Evolutionary conservation across 2,113 vertebrate genomes (phyloP).

Genomic region (Boleophthalmus pectinirostris): DNA sequence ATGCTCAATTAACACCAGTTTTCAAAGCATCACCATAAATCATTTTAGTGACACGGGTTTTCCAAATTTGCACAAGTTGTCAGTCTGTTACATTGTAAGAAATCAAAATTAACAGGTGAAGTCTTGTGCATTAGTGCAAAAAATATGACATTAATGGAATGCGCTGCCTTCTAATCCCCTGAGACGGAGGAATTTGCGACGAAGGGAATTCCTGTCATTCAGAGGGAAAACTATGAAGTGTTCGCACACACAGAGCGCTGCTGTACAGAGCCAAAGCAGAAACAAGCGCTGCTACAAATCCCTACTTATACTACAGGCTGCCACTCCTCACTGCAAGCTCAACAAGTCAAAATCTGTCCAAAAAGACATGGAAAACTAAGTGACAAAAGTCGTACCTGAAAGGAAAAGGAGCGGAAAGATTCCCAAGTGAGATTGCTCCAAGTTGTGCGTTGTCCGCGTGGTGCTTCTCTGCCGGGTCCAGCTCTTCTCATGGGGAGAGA

Average conservation of each 20-base stretch:
- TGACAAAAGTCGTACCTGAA: slow-evolving; percentile 65
- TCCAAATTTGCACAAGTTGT: background rate
- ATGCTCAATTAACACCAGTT: background rate
- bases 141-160: slow-evolving; percentile 74
- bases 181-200: slow-evolving; percentile 71
- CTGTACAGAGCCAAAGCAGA: slow-evolving; percentile 44
- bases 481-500: slow-evolving; percentile 51
- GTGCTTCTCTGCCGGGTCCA: slow-evolving; percentile 47
- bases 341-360: background rate
- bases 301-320: slow-evolving; percentile 25
- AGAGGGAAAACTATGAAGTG: slow-evolving; percentile 62
- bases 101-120: slow-evolving; percentile 46
- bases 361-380: slow-evolving; percentile 7
- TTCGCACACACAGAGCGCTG: slow-evolving; percentile 49
- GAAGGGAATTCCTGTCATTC: slow-evolving; percentile 76
- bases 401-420: slow-evolving; percentile 45
- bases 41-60: background rate
- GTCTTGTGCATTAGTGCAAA: slow-evolving; percentile 28
- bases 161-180: slow-evolving; percentile 70
- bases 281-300: slow-evolving; percentile 41
- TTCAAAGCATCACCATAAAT: background rate
- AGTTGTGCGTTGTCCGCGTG: slow-evolving; percentile 25
- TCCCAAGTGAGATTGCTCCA: slow-evolving; percentile 55
- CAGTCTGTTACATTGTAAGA: background rate
- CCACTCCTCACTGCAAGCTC: slow-evolving; percentile 35